Base-by-base conservation (phyloP, 2,113 vertebrate species). In the Dendrocopos noguchii region DNA sequence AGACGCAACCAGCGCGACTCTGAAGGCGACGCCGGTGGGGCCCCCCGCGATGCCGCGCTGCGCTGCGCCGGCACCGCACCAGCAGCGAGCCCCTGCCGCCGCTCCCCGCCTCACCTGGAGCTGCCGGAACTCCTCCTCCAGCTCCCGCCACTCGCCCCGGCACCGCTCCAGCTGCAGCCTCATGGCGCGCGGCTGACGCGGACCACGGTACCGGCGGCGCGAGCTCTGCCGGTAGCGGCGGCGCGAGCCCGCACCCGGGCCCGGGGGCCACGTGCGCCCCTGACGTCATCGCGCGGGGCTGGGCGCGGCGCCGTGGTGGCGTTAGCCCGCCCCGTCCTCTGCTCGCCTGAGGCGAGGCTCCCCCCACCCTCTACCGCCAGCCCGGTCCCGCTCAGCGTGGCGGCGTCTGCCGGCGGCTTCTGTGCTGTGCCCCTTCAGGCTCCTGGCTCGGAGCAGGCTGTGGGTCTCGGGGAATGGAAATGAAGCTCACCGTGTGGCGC, bases 91-190 rank as follows among this genome's bases (percentile, higher is more conserved):
- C 21, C 10, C 55, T 44, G 6, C 29, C 42, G 13, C 61, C 15
- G 22, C 10, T 16, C 10, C 9, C 64, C 64, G 18, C 90, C 92
- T 94, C 91, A 99, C 99, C 98, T 99, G 99, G 61, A 99, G 95
- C 93, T 99, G 98, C 95, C 98, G 98, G 95, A 99, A 99, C 95
- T 99, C 99, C 81, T 97, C 96, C 29, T 99, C 98, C 79, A 99
- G 98, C 94, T 98, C 98, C 27, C 96, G 95, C 98, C 98, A 99
- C 94, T 99, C 98, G 96, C 95, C 98, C 96, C 97, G 39, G 92
- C 46, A 83, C 73, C 97, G 97, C 90, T 74, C 74, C 76, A 53
- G 74, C 33, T 68, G 59, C 10, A 15, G 57, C 64, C 80, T 66
- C 92, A 74, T 91, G 67, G 76, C 84, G 77, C 64, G 60, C 28